Percentiles rank a stretch among this genome's conserved stretches.
Conservation (phyloP, 2,888 invertebrate species). For the Tetragnatha montana region DNA sequence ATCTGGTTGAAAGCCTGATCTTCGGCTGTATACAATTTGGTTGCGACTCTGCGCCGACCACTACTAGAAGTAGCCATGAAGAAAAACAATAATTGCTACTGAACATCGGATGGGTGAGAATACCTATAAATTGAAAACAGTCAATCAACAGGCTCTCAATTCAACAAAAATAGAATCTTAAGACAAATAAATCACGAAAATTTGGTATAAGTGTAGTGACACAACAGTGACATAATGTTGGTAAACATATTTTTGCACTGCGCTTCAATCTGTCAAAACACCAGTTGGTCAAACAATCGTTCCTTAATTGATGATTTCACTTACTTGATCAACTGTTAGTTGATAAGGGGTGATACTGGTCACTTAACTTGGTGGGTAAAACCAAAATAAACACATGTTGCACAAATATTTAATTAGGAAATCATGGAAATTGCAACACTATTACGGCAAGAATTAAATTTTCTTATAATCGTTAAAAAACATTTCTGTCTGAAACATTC, state of each 20-base stretch:
- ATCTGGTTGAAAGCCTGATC: conserved; percentile 98
- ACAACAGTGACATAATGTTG: background rate
- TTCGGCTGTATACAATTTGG: conserved; percentile 92
- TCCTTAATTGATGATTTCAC: background rate
- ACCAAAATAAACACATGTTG: conserved; percentile 22
- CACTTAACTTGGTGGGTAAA: background rate
- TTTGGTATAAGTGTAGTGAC: background rate
- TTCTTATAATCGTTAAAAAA: conserved; percentile 52
- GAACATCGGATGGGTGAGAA: conserved; percentile 59
- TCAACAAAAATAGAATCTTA: background rate
- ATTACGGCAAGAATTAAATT: conserved; percentile 32
- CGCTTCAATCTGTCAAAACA: conserved; percentile 43
- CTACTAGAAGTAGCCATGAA: conserved; percentile 73
- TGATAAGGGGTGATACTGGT: conserved; percentile 12
- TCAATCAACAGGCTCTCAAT: background rate
- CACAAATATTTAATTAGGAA: conserved; percentile 19
- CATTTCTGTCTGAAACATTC: conserved; percentile 34
- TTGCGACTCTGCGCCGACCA: conserved; percentile 80
- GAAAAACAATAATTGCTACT: conserved; percentile 47
- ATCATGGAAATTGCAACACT: conserved; percentile 23
- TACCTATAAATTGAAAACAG: conserved; percentile 21
- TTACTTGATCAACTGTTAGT: conserved; percentile 39
- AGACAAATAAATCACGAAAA: background rate
- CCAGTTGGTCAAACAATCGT: conserved; percentile 44
- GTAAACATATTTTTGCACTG: background rate